Percentiles rank a stretch among this genome's conserved stretches.
These are phyloP conservation scores for Chrysemys picta DNA, from an alignment of 2,113 vertebrate genomes.

Conservation along the genomic window DNA sequence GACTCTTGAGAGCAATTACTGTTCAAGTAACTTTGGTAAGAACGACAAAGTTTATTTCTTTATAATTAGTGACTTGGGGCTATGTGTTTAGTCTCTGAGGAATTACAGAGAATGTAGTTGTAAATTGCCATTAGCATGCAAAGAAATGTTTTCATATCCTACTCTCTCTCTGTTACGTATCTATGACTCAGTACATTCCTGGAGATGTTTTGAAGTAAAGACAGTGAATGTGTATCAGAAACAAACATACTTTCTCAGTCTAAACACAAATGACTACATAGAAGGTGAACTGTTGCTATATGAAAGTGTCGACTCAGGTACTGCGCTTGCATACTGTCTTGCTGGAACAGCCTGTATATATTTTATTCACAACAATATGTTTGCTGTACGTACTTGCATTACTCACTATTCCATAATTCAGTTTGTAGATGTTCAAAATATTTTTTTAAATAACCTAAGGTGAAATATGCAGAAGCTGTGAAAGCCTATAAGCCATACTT, in stretches of 20 bases:
- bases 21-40: slow-evolving; percentile 98
- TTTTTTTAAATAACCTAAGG: background rate
- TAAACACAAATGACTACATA: slow-evolving; percentile 69
- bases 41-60: slow-evolving; percentile 46
- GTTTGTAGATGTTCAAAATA: background rate
- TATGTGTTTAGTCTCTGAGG: slow-evolving; percentile 28
- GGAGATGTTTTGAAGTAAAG: slow-evolving; percentile 66
- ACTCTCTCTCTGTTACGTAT: slow-evolving; percentile 29
- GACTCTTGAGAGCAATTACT: slow-evolving; percentile 92
- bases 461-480: background rate
- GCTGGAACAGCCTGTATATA: slow-evolving; percentile 42
- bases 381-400: slow-evolving; percentile 37
- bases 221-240: slow-evolving; percentile 64
- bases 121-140: background rate
- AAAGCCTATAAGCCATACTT: background rate
- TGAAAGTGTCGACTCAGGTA: slow-evolving; percentile 74
- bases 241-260: slow-evolving; percentile 53
- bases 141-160: slow-evolving; percentile 48
- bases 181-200: slow-evolving; percentile 74
- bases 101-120: background rate
- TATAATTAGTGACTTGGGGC: slow-evolving; percentile 24
- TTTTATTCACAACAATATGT: slow-evolving; percentile 62
- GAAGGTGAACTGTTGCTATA: slow-evolving; percentile 68
- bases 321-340: slow-evolving; percentile 27
- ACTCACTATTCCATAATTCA: background rate